A percentile compares a stretch with the other conserved stretches of the same genome.
Evolutionary conservation across 2,797 vertebrate species (phyloP).

Genomic region (Threskiornis aethiopicus): DNA sequence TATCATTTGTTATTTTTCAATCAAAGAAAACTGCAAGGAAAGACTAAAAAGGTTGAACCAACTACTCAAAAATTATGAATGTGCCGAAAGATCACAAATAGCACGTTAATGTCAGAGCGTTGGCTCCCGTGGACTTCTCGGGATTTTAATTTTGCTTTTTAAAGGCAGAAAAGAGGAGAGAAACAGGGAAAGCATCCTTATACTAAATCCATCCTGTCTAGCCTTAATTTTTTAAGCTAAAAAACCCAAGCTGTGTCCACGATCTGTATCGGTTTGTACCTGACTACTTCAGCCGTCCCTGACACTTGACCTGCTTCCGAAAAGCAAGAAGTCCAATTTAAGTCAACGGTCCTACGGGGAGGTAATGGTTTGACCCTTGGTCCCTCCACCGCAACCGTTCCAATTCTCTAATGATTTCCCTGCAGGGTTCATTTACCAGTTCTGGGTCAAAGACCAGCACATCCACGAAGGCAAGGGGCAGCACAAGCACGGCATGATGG

Average conservation of each 20-base stretch:
- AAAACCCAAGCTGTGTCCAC: background rate
- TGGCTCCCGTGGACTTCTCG: background rate
- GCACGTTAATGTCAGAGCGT: background rate
- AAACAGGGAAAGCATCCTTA: background rate
- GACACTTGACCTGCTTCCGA: constrained; percentile 53
- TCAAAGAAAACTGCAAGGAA: background rate
- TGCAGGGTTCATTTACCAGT: constrained; percentile 73
- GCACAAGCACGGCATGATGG: constrained; percentile 45
- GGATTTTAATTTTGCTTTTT: constrained; percentile 1
- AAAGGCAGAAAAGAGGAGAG: background rate
- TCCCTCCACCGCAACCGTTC: constrained; percentile 24
- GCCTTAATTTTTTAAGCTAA: constrained; percentile 1
- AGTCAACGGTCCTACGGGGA: constrained; percentile 35
- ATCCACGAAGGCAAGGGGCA: constrained; percentile 47
- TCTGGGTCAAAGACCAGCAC: constrained; percentile 71
- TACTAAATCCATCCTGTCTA: background rate
- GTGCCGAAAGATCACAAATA: background rate
- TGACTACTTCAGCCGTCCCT: constrained; percentile 5
- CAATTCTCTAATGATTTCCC: constrained; percentile 73
- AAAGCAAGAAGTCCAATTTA: constrained; percentile 68
- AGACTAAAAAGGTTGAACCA: constrained; percentile 1
- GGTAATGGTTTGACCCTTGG: constrained; percentile 70
- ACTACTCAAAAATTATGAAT: background rate
- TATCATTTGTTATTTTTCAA: constrained; percentile 16
- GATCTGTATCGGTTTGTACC: background rate